Percentiles rank a stretch among this genome's conserved stretches.
phyloP scores from a whole-genome alignment of 2,797 vertebrate genomes.

The Nyctalus aviator region DNA sequence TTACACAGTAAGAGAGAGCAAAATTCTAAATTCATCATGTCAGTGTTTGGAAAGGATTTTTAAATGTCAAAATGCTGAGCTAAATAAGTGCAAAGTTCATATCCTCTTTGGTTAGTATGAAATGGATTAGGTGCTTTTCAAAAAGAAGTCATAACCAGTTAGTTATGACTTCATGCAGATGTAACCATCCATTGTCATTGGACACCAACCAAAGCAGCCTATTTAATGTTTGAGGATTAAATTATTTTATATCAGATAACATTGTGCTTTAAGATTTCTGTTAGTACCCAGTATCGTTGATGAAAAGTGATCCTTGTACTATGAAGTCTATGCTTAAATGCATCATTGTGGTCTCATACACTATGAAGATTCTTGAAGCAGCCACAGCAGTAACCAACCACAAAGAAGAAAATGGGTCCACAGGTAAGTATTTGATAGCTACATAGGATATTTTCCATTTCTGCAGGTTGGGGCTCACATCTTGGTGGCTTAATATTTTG shows the following conservation, averaged over 20 bases:
- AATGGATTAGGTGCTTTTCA: constrained; percentile 35
- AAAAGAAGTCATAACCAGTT: constrained; percentile 41
- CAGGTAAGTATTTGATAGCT: neutral
- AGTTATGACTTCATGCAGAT: constrained; percentile 20
- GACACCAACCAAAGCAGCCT: constrained; percentile 22
- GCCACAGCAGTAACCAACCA: neutral
- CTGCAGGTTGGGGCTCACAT: neutral
- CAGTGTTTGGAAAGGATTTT: constrained; percentile 6
- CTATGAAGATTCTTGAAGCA: constrained; percentile 40
- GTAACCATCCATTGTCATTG: neutral
- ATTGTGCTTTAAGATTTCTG: constrained; percentile 47
- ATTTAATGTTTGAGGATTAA: neutral
- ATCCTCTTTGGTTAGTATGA: neutral
- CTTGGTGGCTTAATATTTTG: neutral
- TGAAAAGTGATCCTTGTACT: neutral
- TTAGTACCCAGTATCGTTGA: neutral
- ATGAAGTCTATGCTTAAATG: neutral
- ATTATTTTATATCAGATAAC: constrained; percentile 57
- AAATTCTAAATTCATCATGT: neutral
- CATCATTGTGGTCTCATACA: neutral
- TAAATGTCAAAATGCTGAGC: constrained; percentile 28
- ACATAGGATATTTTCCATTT: neutral
- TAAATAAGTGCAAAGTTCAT: constrained; percentile 29
- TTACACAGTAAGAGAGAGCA: neutral
- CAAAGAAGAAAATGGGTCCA: constrained; percentile 29